Conservation (phyloP, 2,888 invertebrate species). For the Doris montereyensis region DNA sequence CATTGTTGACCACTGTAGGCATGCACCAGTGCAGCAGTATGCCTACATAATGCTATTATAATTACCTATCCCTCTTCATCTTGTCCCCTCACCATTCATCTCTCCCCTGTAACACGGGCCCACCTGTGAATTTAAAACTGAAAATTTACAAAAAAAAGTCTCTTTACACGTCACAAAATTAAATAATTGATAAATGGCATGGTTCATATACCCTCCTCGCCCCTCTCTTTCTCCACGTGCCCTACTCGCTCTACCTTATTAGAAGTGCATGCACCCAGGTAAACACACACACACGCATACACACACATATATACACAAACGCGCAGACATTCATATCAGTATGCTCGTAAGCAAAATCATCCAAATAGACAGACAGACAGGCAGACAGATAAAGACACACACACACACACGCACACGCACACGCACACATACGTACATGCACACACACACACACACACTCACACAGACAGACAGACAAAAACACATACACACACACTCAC, state of each 20-base stretch:
- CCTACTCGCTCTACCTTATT: background rate
- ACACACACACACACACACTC: slow-evolving; percentile 38
- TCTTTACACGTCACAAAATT: no score
- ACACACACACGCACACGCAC: slow-evolving; percentile 39
- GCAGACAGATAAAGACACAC: slow-evolving; percentile 34
- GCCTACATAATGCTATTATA: no score
- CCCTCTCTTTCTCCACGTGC: no score
- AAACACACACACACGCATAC: slow-evolving; percentile 23
- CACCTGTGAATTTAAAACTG: no score
- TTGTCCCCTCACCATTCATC: no score
- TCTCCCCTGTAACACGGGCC: no score
- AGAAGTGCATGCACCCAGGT: slow-evolving; percentile 25
- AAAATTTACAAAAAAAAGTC: no score
- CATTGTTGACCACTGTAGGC: no score
- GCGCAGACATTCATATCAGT: slow-evolving; percentile 35
- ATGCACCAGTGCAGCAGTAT: no score
- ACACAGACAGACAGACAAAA: slow-evolving; percentile 42
- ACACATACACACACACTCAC: slow-evolving; percentile 29
- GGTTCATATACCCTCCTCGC: no score
- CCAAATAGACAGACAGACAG: slow-evolving; percentile 29
- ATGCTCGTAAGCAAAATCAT: slow-evolving; percentile 28
- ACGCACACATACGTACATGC: slow-evolving; percentile 39
- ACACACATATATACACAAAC: slow-evolving; percentile 37
- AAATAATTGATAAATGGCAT: background rate
- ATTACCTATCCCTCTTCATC: no score